Conservation (phyloP, 2,797 vertebrate genomes). For the Gallirallus australis region DNA sequence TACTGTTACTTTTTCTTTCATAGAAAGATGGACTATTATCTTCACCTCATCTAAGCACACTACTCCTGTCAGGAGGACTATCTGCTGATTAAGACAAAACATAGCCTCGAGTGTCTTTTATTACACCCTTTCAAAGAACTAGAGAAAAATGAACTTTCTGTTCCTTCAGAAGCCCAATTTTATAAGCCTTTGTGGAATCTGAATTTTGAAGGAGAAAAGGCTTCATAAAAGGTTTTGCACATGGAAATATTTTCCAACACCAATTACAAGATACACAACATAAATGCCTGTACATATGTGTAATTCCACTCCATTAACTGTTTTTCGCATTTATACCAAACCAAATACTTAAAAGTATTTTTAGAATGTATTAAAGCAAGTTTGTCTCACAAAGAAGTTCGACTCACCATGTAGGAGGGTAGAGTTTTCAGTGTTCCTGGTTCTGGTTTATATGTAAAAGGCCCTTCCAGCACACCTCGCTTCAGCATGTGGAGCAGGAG, state of each 20-base stretch:
- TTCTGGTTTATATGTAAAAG: conserved; percentile 88
- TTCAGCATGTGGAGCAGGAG: conserved; percentile 92
- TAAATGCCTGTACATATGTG: not conserved
- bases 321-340: not conserved
- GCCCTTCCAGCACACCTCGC: conserved; percentile 86
- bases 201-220: not conserved
- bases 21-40: no score
- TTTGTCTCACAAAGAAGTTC: not conserved
- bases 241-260: not conserved
- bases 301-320: not conserved
- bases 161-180: not conserved
- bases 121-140: not conserved
- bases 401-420: conserved; percentile 90
- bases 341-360: not conserved
- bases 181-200: not conserved
- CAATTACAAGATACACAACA: not conserved
- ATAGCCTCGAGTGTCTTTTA: not conserved
- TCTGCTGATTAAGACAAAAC: not conserved
- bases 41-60: not conserved
- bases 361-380: not conserved
- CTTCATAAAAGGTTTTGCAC: not conserved
- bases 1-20: not conserved
- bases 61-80: not conserved
- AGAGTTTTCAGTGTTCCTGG: conserved; percentile 86
- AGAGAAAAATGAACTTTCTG: not conserved